Conservation (phyloP, 23 tunicate species). For the Halocynthia roretzi region DNA sequence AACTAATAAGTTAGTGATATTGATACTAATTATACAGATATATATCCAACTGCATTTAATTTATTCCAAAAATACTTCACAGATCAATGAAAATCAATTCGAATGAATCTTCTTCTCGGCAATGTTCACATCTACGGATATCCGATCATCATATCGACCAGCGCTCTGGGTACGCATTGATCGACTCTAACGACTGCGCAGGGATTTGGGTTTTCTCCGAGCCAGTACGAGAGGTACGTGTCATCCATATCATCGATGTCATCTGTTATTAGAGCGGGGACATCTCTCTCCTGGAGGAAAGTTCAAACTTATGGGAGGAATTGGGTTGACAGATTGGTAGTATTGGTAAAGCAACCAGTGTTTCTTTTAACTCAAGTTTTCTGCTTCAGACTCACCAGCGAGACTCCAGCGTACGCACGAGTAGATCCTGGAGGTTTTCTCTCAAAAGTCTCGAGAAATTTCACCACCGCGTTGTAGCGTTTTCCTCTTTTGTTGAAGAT, state of each 20-base stretch:
- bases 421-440: constrained; percentile 16
- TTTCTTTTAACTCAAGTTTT: not conserved
- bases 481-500: constrained; percentile 25
- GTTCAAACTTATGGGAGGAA: no score
- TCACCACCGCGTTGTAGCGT: constrained; percentile 8
- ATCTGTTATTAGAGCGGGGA: constrained; percentile 18
- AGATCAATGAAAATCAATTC: no score
- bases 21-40: no score
- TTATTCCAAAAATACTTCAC: no score
- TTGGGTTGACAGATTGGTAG: no score
- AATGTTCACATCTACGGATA: no score
- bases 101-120: no score
- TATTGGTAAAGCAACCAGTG: no score
- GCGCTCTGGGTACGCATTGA: constrained; percentile 39
- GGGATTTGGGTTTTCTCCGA: constrained; percentile 32
- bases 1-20: no score
- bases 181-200: constrained; percentile 57
- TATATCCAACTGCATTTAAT: no score
- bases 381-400: constrained; percentile 22
- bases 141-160: not conserved
- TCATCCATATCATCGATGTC: constrained; percentile 61
- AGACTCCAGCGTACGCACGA: constrained; percentile 26
- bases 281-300: constrained; percentile 31
- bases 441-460: constrained; percentile 21
- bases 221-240: constrained; percentile 42